These are phyloP conservation scores for Lepidotrigona ventralis DNA, from an alignment of 1,140 invertebrate species.

Conservation along the genomic window DNA sequence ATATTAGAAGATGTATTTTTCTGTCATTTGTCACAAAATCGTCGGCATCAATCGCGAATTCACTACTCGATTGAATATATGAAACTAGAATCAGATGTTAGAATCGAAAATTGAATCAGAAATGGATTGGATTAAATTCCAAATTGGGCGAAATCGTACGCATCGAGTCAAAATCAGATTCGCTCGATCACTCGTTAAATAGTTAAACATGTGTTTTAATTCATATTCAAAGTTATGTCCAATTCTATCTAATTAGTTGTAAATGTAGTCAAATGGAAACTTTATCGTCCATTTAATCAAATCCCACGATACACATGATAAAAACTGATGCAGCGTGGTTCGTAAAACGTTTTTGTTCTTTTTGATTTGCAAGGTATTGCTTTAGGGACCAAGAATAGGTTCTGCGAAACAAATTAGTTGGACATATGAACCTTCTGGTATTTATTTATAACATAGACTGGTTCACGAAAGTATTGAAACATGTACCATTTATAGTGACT, in stretches of 20 bases:
- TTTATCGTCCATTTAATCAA: neutral
- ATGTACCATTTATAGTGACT: neutral
- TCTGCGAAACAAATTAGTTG: slow-evolving; percentile 36
- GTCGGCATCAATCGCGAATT: neutral
- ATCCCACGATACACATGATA: neutral
- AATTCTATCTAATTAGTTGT: neutral
- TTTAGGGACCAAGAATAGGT: neutral
- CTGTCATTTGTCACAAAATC: neutral
- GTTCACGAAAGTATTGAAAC: no score
- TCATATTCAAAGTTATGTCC: neutral
- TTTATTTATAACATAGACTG: neutral
- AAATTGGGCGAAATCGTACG: neutral
- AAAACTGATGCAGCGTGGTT: no score
- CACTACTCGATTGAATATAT: neutral
- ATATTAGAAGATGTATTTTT: neutral
- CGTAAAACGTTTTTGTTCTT: neutral
- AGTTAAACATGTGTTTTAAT: neutral
- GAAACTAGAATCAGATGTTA: neutral
- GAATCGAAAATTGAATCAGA: neutral
- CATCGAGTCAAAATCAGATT: neutral
- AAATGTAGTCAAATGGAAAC: neutral
- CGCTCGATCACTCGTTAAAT: neutral
- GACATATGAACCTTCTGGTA: neutral
- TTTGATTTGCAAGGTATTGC: neutral
- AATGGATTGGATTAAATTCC: neutral